Evolutionary conservation across 2,888 invertebrate genomes (phyloP).

Genomic region (Aspidiotus rigidus): DNA sequence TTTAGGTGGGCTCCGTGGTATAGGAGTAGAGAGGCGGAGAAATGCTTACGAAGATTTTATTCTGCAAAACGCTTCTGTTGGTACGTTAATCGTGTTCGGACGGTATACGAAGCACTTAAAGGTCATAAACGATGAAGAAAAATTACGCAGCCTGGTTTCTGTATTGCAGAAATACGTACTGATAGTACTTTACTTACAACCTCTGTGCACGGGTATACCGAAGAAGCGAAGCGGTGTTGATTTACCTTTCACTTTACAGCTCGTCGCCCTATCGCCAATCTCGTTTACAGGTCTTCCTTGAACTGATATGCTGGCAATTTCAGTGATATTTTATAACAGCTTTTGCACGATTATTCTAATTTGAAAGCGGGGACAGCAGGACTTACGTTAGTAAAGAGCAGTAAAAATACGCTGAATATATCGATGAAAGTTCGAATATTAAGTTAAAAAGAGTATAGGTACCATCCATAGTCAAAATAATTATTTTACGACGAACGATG

Average conservation of each 20-base stretch:
- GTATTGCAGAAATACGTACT: neutral
- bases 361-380: too few species aligned
- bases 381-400: too few species aligned
- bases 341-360: conserved; percentile 1
- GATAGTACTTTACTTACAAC: neutral
- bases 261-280: conserved; percentile 8
- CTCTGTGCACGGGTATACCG: too few species aligned
- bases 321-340: conserved; percentile 3
- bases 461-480: too few species aligned
- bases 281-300: conserved; percentile 12
- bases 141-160: neutral
- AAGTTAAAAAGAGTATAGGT: too few species aligned
- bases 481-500: too few species aligned
- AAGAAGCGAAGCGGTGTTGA: neutral
- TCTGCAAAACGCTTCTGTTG: neutral
- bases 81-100: neutral
- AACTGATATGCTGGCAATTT: conserved; percentile 5
- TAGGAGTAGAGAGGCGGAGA: too few species aligned
- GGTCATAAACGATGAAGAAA: neutral
- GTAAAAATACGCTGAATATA: too few species aligned
- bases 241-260: conserved; percentile 16
- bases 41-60: too few species aligned
- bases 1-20: too few species aligned
- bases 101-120: conserved; percentile 2
- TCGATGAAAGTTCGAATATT: too few species aligned